Evolutionary conservation across 2,797 vertebrate species (phyloP), one percentile per base, ranked within the genome.

Genomic region (Tarsius wallacei): DNA sequence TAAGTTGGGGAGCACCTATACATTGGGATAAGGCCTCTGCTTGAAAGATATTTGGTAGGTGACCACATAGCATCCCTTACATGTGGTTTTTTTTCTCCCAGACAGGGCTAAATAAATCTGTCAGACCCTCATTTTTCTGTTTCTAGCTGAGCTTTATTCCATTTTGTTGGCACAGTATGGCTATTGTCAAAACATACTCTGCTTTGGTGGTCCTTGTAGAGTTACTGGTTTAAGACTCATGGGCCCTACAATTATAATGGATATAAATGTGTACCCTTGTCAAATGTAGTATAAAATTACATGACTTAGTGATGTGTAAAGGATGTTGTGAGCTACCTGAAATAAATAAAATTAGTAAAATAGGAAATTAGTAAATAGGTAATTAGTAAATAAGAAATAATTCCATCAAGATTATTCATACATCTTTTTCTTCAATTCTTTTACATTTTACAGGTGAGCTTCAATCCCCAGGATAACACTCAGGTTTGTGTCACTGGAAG

Each of bases 401-500:
- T 82, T 51, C 31, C 61, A 74, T 59, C 64, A 33, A 89, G 63
- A 57, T 87, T 91, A 12, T n/a, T 92, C 31, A 47, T 31, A 22
- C 66, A 28, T 83, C 13, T 77, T 94, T 94, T 61, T 95, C 15
- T 78, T 87, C 90, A 91, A 93, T 97, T 68, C 82, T 97, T 91
- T 85, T 6, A 24, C 66, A 57, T 93, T 87, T 66, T 82, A 14
- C 97, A 99, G 99, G 99, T 99, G 96, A 99, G 99, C 98, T 99
- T 99, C 98, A 99, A 98, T 97, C 99, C 99, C 51, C 98, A 99
- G 92, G 99, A 99, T 98, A 99, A 99, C 95, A 98, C 99, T 47
- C 99, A 99, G 98, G 82, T 99, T 84, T 99, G 99, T 98, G 98
- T 99, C 96, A 99, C 99, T 17, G 99, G 99, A 90, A 98, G 96